Percentiles rank a stretch among this genome's conserved stretches.
phyloP scores from a whole-genome alignment of 2,113 vertebrate species.

The Quiscalus mexicanus region DNA sequence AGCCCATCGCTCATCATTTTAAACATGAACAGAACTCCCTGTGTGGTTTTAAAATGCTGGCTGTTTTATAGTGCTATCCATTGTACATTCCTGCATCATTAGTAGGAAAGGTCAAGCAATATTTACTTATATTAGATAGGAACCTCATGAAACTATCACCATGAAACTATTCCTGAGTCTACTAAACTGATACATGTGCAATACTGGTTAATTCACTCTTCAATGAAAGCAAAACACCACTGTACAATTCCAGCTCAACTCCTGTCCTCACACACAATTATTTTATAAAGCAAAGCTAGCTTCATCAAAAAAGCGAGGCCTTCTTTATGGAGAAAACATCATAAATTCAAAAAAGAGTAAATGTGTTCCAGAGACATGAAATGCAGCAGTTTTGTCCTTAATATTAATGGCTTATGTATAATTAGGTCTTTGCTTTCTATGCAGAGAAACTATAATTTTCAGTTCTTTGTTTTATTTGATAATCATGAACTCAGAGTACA shows the following conservation, averaged over 20 bases:
- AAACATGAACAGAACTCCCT: neutral
- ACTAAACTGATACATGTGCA: constrained; percentile 1
- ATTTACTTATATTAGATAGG: constrained; percentile 40
- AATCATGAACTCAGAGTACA: neutral
- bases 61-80: neutral
- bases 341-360: neutral
- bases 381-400: neutral
- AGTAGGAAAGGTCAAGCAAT: constrained; percentile 35
- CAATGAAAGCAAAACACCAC: neutral
- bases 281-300: neutral
- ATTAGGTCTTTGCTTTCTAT: neutral
- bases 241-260: neutral
- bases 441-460: neutral
- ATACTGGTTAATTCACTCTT: neutral
- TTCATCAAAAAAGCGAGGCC: neutral
- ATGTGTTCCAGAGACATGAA: neutral
- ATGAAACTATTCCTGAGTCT: neutral
- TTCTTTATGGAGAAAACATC: neutral
- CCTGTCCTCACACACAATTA: neutral
- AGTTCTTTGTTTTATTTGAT: neutral
- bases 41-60: neutral
- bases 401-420: neutral
- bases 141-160: constrained; percentile 14
- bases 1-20: neutral
- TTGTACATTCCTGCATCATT: neutral